phyloP scores from a whole-genome alignment of 2,888 invertebrate genomes.

The Cylloceria caligata region DNA sequence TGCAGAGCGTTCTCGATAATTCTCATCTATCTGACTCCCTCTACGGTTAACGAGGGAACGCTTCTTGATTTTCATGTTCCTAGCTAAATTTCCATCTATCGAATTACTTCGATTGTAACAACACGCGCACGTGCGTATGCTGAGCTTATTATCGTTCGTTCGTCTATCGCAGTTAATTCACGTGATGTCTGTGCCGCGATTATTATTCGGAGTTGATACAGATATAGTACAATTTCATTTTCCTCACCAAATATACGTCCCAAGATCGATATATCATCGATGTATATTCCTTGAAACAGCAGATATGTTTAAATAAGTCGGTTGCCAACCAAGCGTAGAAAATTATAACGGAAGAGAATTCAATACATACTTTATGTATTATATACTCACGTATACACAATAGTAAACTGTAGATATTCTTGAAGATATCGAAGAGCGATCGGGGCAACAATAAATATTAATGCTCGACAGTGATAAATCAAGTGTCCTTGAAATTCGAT shows the following conservation, averaged over 20 bases:
- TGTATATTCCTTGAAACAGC: not conserved
- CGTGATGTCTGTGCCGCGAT: slow-evolving; percentile 24
- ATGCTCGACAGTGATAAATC: slow-evolving; percentile 51
- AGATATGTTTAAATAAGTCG: not conserved
- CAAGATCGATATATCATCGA: not conserved
- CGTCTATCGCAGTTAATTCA: slow-evolving; percentile 19
- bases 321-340: not conserved
- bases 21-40: slow-evolving; percentile 14
- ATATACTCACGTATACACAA: not conserved
- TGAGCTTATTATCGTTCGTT: slow-evolving; percentile 12
- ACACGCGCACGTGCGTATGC: not conserved
- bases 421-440: slow-evolving; percentile 56
- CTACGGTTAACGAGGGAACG: slow-evolving; percentile 36
- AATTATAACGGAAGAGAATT: slow-evolving; percentile 32
- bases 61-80: slow-evolving; percentile 41
- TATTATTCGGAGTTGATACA: not conserved
- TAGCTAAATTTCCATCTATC: slow-evolving; percentile 33
- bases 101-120: not conserved
- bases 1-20: slow-evolving; percentile 49
- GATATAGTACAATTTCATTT: too few species aligned
- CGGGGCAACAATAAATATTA: slow-evolving; percentile 61
- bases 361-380: not conserved
- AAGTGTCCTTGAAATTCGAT: slow-evolving; percentile 60
- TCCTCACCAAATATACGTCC: not conserved
- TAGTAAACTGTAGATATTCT: slow-evolving; percentile 9